These are phyloP conservation scores for Typhlomys cinereus DNA, from an alignment of 2,113 vertebrate species.

Conservation along the genomic window DNA sequence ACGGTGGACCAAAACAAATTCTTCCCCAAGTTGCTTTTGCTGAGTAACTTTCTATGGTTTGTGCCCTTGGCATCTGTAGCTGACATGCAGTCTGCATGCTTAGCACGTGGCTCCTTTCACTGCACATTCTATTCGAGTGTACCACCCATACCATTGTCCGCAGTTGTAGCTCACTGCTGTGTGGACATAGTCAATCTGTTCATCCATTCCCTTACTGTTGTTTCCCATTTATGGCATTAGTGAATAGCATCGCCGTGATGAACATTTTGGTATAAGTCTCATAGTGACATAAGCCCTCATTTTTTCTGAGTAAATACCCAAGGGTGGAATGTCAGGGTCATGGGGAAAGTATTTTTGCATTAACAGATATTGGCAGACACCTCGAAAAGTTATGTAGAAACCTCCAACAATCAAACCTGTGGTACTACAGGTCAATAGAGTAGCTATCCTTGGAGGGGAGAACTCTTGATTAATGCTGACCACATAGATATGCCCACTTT, in stretches of 20 bases:
- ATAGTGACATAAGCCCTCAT: not conserved
- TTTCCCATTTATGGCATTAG: not conserved
- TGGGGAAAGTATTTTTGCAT: not conserved
- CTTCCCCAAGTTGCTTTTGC: not conserved
- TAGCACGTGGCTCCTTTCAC: not conserved
- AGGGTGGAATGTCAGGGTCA: not conserved
- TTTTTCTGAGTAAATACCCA: not conserved
- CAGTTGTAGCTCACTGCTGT: not conserved
- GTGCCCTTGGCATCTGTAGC: too few relatives aligned
- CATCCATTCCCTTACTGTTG: not conserved
- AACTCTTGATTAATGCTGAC: not conserved
- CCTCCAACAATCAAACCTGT: slow-evolving; percentile 25
- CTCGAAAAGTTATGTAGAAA: not conserved
- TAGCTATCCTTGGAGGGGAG: not conserved
- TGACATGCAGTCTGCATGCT: not conserved
- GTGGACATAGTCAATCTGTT: not conserved
- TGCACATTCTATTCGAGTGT: not conserved
- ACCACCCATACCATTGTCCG: not conserved
- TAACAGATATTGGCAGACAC: not conserved
- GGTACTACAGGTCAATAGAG: not conserved
- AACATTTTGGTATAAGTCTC: not conserved
- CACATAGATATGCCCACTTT: not conserved
- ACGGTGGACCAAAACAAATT: not conserved
- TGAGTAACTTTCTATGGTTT: too few relatives aligned
- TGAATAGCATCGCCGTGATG: not conserved